A percentile compares a stretch with the other conserved stretches of the same genome.
Evolutionary conservation across 2,797 vertebrate species (phyloP).

Genomic region (Morus bassanus): DNA sequence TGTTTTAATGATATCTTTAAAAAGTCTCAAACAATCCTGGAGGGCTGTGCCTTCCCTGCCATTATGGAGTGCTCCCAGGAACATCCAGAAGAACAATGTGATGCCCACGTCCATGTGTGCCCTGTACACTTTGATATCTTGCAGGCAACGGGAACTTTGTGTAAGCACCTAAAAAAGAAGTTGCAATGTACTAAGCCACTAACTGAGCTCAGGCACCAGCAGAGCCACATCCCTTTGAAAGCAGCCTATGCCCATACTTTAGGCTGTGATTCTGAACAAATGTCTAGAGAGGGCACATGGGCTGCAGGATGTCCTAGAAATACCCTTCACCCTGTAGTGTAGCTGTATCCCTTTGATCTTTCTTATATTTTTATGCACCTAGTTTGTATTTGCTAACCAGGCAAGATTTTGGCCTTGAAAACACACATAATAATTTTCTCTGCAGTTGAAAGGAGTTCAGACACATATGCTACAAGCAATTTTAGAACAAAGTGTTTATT

Average conservation of each 20-base stretch:
- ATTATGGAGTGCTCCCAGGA: neutral
- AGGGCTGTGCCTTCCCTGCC: neutral
- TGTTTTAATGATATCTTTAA: neutral
- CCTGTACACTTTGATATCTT: neutral
- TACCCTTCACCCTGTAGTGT: neutral
- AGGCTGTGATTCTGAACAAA: neutral
- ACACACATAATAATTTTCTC: neutral
- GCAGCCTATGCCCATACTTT: neutral
- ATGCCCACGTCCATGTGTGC: accelerated
- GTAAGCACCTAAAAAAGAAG: neutral
- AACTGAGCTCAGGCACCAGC: neutral
- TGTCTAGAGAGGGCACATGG: neutral
- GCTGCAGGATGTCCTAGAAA: neutral
- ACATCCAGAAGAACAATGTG: neutral
- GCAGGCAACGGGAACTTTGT: neutral
- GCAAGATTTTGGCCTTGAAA: neutral
- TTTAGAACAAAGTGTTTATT: neutral
- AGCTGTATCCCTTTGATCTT: neutral
- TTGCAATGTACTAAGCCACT: neutral
- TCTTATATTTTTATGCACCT: neutral
- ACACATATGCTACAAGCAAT: neutral
- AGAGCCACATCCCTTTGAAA: neutral
- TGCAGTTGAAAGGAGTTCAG: neutral
- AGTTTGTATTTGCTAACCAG: neutral
- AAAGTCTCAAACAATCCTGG: neutral